These are phyloP conservation scores for Ceratina calcarata DNA, from an alignment of 1,140 invertebrate genomes.

Conservation along the genomic window DNA sequence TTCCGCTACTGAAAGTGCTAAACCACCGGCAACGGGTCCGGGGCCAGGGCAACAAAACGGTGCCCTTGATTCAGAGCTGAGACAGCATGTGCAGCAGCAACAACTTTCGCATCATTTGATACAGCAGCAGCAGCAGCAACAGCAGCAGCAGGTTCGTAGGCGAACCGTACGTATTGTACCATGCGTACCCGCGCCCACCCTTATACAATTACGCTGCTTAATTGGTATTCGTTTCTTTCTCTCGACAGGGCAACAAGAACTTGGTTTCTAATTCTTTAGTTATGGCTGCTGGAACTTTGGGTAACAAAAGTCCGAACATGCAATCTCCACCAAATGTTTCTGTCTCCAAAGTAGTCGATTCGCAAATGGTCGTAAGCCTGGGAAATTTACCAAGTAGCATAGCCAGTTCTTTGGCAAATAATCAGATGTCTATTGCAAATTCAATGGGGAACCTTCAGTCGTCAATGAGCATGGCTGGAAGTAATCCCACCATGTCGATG, in stretches of 20 bases:
- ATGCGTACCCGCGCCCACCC: not conserved
- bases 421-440: slow-evolving; percentile 82
- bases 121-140: slow-evolving; percentile 78
- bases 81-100: slow-evolving; percentile 82
- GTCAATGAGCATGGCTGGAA: slow-evolving; percentile 83
- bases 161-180: not conserved
- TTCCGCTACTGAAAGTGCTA: slow-evolving; percentile 81
- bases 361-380: slow-evolving; percentile 81
- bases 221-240: slow-evolving; percentile 23
- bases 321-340: slow-evolving; percentile 90
- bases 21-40: slow-evolving; percentile 88
- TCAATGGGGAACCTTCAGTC: slow-evolving; percentile 80
- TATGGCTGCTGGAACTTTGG: slow-evolving; percentile 86
- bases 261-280: slow-evolving; percentile 86
- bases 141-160: slow-evolving; percentile 74
- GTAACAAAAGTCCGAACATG: slow-evolving; percentile 89
- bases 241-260: slow-evolving; percentile 85
- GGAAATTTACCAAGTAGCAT: slow-evolving; percentile 83
- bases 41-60: slow-evolving; percentile 89
- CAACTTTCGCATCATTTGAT: slow-evolving; percentile 85
- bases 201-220: not conserved
- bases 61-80: slow-evolving; percentile 82
- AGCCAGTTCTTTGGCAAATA: slow-evolving; percentile 81
- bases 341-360: slow-evolving; percentile 82
- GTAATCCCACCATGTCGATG: slow-evolving; percentile 83